A percentile compares a stretch with the other conserved stretches of the same genome.
phyloP scores from a whole-genome alignment of 2,888 invertebrate genomes.

The Andricus curvator region DNA sequence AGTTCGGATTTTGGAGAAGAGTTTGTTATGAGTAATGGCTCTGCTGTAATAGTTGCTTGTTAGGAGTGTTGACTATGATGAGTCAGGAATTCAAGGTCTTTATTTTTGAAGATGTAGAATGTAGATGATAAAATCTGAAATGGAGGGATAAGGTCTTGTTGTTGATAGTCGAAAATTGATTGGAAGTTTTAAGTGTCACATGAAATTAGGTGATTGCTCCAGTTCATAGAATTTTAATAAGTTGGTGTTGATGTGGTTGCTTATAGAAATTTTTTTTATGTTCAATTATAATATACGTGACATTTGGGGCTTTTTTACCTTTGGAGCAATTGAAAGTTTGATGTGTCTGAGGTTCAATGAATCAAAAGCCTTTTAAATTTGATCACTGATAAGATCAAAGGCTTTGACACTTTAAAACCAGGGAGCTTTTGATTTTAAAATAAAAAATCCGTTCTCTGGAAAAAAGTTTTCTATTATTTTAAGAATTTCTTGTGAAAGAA shows the following conservation, averaged over 20 bases:
- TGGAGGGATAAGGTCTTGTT: background rate
- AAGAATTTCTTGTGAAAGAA: too few species aligned
- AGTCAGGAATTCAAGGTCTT: background rate
- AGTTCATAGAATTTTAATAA: background rate
- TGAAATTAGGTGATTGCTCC: background rate
- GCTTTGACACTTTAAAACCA: background rate
- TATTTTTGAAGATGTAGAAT: background rate
- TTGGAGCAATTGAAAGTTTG: background rate
- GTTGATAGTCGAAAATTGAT: background rate
- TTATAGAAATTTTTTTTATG: background rate
- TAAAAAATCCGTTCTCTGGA: too few species aligned
- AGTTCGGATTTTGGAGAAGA: background rate
- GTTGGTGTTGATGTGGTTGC: background rate
- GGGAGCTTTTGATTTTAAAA: too few species aligned
- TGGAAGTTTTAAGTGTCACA: background rate
- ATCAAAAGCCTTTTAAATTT: background rate
- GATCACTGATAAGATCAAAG: background rate
- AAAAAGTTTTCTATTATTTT: too few species aligned
- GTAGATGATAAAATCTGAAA: background rate
- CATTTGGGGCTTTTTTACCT: background rate
- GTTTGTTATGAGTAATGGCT: background rate
- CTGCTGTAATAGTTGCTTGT: background rate
- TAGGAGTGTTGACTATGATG: background rate
- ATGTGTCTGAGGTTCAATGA: background rate
- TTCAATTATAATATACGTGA: background rate